These are phyloP conservation scores for Tuta absoluta DNA, from an alignment of 2,888 invertebrate species.

Conservation along the genomic window DNA sequence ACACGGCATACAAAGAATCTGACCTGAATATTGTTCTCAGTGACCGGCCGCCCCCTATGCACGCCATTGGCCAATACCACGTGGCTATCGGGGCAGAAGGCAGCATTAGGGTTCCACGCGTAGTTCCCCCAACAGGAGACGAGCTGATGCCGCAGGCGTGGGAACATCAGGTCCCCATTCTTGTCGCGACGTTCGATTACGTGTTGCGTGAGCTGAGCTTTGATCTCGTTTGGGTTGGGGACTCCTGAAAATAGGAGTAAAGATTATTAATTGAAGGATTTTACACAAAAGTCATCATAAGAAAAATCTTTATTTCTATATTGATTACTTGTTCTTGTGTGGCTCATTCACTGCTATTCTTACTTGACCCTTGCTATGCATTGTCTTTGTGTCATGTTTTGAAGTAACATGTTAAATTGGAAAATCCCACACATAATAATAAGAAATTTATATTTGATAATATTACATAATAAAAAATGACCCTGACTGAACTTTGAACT, in stretches of 20 bases:
- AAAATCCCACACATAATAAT: not conserved
- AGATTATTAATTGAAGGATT: not conserved
- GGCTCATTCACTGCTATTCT: not conserved
- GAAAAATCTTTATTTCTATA: not conserved
- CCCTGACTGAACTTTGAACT: no score
- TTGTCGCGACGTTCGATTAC: slow-evolving; percentile 80
- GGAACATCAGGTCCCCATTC: slow-evolving; percentile 82
- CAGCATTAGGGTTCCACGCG: slow-evolving; percentile 84
- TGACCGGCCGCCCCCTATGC: slow-evolving; percentile 86
- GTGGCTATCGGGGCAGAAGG: slow-evolving; percentile 86
- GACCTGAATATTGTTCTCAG: slow-evolving; percentile 88
- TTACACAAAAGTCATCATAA: not conserved
- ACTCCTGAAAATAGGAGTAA: slow-evolving; percentile 48
- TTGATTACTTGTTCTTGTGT: not conserved
- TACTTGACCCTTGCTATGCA: not conserved
- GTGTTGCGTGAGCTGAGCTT: slow-evolving; percentile 69
- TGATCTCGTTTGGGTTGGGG: slow-evolving; percentile 79
- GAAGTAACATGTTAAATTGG: not conserved
- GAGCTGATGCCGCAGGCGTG: slow-evolving; percentile 84
- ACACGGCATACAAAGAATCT: not conserved
- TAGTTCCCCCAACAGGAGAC: slow-evolving; percentile 89
- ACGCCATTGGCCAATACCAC: slow-evolving; percentile 83
- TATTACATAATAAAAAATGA: no score
- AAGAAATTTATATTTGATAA: no score
- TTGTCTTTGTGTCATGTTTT: not conserved